Percentiles rank a stretch among this genome's conserved stretches.
Evolutionary conservation across 2,113 vertebrate species (phyloP).

Genomic region (Noctilio leporinus): DNA sequence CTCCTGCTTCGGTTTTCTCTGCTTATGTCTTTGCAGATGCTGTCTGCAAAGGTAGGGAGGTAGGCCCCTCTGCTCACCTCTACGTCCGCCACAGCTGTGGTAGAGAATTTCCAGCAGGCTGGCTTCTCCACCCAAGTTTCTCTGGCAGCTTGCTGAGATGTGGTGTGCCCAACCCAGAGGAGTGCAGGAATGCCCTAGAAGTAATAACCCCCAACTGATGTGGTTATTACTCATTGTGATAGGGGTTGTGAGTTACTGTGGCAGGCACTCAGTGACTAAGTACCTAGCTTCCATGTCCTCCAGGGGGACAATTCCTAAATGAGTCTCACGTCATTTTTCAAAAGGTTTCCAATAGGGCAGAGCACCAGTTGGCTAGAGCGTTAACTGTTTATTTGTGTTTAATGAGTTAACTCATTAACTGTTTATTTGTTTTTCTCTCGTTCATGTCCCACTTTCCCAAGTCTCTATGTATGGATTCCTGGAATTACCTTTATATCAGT

Average conservation of each 20-base stretch:
- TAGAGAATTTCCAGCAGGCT: background rate
- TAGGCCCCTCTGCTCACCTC: background rate
- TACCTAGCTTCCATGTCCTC: background rate
- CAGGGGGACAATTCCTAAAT: background rate
- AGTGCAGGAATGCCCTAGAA: background rate
- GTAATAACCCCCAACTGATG: background rate
- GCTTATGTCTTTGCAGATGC: background rate
- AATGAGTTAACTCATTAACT: background rate
- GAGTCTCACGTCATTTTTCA: background rate
- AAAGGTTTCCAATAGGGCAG: background rate
- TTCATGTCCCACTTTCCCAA: background rate
- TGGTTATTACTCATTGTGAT: background rate
- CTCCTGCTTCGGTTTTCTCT: background rate
- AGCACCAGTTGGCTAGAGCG: background rate
- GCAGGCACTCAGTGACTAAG: background rate
- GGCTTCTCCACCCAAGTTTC: background rate
- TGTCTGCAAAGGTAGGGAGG: background rate
- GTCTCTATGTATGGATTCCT: background rate
- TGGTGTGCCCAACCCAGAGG: background rate
- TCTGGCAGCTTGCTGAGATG: background rate
- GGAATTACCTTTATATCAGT: background rate
- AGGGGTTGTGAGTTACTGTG: background rate
- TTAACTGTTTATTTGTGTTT: background rate
- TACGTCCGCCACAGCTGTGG: background rate
- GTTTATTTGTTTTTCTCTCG: background rate